Base-by-base conservation (phyloP, 2,888 invertebrate species). In the Gymnoscelis rufifasciata region DNA sequence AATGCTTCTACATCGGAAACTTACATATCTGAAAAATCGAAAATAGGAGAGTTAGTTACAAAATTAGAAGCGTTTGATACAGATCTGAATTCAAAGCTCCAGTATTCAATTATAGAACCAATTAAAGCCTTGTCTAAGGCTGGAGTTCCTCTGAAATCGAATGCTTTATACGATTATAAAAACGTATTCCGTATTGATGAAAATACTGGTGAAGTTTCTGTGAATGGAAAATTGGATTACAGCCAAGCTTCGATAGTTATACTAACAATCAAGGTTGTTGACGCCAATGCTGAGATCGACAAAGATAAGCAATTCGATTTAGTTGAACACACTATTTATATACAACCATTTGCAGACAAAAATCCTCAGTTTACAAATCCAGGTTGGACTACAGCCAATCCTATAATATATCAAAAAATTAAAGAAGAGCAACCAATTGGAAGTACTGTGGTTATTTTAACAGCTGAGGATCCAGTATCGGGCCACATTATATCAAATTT, bases 391-490 rank as follows among this genome's bases (percentile, higher is more conserved):
- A 91, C 90, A 19, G 90, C 92, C 0, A 91, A 92, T 55, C 93
- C 94, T 0, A 79, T 91, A 0, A 92, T 95, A 23, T 89, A 90
- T 39, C 87, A 93, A 1, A 90, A 89, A 45, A 88, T 95, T 5
- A 92, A 92, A 46, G 95, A 95, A 74, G 95, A 95, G 69, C 92
- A 93, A 66, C 93, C 93, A 0, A 89, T 94, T 11, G 94, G 93
- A 0, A 92, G 93, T 35, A 92, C 92, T 0, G 79, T 95, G 0
- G 79, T 94, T 10, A 91, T 92, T 50, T 66, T 94, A 2, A 89
- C 90, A 54, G 94, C 94, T 0, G 92, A 92, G 69, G 94, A 94
- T 71, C 93, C 93, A 0, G 79, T 92, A 1, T 91, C 91, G 0
- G 90, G 91, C 0, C 90, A 90, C 57, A 71, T 91, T 0, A 90